Conservation (phyloP, 2,888 invertebrate species). For the Helicoverpa assulta region DNA sequence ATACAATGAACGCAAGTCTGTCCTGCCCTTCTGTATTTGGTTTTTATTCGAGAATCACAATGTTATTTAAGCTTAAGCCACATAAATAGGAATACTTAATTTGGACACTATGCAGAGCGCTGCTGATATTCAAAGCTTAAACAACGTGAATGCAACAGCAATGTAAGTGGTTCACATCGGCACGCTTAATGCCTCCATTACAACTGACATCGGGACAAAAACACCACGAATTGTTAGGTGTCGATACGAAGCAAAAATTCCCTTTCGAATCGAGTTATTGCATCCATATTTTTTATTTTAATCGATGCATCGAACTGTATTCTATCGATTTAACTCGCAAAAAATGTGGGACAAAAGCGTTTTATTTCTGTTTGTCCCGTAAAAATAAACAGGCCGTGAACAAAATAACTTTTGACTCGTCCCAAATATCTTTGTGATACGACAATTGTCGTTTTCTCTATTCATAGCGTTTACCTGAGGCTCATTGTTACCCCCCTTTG, state of each 20-base stretch:
- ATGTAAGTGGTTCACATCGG: slow-evolving; percentile 52
- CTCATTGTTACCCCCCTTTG: slow-evolving; percentile 78
- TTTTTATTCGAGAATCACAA: not conserved
- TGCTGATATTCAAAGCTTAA: slow-evolving; percentile 16
- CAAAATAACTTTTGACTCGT: slow-evolving; percentile 85
- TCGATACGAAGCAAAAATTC: slow-evolving; percentile 67
- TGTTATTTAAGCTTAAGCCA: not conserved
- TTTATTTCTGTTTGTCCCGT: slow-evolving; percentile 74
- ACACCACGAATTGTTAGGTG: slow-evolving; percentile 68
- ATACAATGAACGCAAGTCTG: not conserved
- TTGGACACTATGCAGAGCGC: not conserved
- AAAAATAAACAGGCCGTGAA: slow-evolving; percentile 80
- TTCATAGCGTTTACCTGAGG: slow-evolving; percentile 85
- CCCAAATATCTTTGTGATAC: slow-evolving; percentile 81
- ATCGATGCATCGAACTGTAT: slow-evolving; percentile 68
- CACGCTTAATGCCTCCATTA: slow-evolving; percentile 70
- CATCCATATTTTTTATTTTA: slow-evolving; percentile 69
- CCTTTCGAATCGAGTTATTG: slow-evolving; percentile 68
- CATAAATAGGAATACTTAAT: not conserved
- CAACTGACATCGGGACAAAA: slow-evolving; percentile 62
- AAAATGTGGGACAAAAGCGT: slow-evolving; percentile 72
- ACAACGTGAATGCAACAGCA: slow-evolving; percentile 51
- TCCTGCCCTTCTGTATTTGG: not conserved
- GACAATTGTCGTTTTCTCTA: slow-evolving; percentile 83
- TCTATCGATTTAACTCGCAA: slow-evolving; percentile 76